Evolutionary conservation across 2,888 invertebrate genomes (phyloP).

Genomic region (Sinhomidia bicolor): DNA sequence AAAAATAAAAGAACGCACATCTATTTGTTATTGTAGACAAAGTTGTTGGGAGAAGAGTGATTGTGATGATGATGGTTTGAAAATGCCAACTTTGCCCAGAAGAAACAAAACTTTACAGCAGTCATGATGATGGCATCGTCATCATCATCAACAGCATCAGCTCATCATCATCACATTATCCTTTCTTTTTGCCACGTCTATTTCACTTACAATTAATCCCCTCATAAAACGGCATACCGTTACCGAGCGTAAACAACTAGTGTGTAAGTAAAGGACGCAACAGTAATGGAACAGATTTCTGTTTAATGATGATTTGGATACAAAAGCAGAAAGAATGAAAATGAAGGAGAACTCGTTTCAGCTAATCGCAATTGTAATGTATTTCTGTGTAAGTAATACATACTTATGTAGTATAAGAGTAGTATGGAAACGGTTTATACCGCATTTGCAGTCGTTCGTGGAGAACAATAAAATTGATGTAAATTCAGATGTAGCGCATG

Average conservation of each 20-base stretch:
- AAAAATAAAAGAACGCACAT: not conserved
- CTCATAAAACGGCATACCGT: slow-evolving; percentile 47
- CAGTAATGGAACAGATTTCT: not conserved
- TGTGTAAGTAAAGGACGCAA: not conserved
- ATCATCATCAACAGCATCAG: not conserved
- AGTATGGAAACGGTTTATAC: not conserved
- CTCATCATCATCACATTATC: not conserved
- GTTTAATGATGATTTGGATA: not conserved
- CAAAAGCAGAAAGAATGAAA: not conserved
- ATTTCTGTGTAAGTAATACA: not conserved
- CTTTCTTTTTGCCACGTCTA: slow-evolving; percentile 47
- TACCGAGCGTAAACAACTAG: slow-evolving; percentile 5
- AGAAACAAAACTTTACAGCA: not conserved
- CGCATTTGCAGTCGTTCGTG: not conserved
- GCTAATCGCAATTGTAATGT: not conserved
- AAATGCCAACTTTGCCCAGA: not conserved
- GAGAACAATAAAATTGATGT: slow-evolving; percentile 39
- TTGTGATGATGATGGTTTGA: slow-evolving; percentile 19
- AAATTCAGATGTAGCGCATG: not conserved
- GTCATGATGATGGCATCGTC: no score
- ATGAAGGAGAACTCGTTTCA: not conserved
- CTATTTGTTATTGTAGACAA: not conserved
- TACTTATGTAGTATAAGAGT: not conserved
- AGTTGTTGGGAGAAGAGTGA: not conserved
- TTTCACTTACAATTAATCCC: slow-evolving; percentile 34